Evolutionary conservation across 2,113 vertebrate genomes (phyloP).

Genomic region (Picathartes gymnocephalus): DNA sequence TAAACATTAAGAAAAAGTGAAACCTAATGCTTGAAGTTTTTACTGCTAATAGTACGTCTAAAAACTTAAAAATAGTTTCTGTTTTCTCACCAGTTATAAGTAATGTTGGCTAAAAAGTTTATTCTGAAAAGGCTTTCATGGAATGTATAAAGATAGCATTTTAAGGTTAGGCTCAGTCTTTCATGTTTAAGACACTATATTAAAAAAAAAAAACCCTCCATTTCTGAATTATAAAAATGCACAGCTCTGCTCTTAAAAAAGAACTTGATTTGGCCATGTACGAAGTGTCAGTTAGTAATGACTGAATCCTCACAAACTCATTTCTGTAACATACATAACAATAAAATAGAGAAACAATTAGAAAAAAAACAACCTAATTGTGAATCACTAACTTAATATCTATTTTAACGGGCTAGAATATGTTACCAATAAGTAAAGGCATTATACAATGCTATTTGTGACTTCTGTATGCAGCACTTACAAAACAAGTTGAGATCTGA

Average conservation of each 20-base stretch:
- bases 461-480: conserved; percentile 24
- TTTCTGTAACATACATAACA: background rate
- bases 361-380: background rate
- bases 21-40: background rate
- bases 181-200: background rate
- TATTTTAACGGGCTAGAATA: background rate
- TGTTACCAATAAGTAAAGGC: background rate
- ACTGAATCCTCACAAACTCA: background rate
- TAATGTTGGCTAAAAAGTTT: background rate
- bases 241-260: background rate
- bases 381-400: background rate
- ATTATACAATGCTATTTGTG: background rate
- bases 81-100: background rate
- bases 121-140: background rate
- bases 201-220: background rate
- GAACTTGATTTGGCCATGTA: background rate
- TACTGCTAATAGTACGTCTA: background rate
- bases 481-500: conserved; percentile 61
- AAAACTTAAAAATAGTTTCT: background rate
- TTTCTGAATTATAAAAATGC: background rate
- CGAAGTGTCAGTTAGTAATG: background rate
- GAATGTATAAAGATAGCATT: background rate
- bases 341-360: background rate
- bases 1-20: background rate
- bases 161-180: background rate